Conservation (phyloP, 2,113 vertebrate species). For the Vombatus ursinus region DNA sequence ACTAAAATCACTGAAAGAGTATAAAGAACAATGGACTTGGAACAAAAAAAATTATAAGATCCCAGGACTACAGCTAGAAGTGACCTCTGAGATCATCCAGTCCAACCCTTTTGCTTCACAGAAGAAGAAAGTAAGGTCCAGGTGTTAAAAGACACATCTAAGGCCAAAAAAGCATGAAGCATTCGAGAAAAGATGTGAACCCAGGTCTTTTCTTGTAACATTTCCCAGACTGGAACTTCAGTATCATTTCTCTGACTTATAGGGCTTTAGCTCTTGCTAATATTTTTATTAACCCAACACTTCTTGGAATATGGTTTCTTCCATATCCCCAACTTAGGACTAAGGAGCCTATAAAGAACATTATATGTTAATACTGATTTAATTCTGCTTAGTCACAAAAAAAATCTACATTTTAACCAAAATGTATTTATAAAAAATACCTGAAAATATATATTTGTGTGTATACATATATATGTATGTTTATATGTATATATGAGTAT, state of each 20-base stretch:
- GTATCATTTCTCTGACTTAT: background rate
- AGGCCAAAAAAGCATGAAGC: background rate
- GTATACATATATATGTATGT: no score
- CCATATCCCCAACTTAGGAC: constrained; percentile 35
- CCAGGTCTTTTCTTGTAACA: background rate
- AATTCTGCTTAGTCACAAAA: constrained; percentile 58
- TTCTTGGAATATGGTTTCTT: constrained; percentile 37
- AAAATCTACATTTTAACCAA: constrained; percentile 56
- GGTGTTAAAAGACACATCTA: background rate
- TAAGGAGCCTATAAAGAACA: constrained; percentile 17
- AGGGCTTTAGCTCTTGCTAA: background rate
- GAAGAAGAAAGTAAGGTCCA: background rate
- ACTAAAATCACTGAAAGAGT: background rate
- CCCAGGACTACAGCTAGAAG: background rate
- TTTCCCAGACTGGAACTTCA: background rate
- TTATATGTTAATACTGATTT: constrained; percentile 50
- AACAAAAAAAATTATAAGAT: background rate
- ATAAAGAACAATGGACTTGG: background rate
- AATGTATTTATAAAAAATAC: constrained; percentile 56
- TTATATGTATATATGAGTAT: no score
- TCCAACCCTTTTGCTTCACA: background rate
- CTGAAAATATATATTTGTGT: background rate
- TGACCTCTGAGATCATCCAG: background rate
- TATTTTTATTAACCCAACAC: background rate
- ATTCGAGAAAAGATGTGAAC: background rate